These are phyloP conservation scores for Drosophila percnosoma DNA, from an alignment of 2,888 invertebrate genomes.

Conservation along the genomic window DNA sequence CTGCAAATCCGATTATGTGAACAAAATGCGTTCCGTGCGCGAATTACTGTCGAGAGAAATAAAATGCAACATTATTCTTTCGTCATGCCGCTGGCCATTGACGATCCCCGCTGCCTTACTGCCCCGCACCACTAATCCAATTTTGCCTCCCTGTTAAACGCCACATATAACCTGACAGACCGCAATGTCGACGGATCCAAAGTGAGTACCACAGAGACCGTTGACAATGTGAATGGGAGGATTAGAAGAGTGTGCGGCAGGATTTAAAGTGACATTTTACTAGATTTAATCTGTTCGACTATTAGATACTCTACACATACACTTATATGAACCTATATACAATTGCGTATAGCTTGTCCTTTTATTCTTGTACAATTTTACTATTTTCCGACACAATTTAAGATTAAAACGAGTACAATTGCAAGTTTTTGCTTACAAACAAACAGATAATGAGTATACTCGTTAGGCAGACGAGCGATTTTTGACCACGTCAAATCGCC, in stretches of 20 bases:
- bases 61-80: conserved; percentile 79
- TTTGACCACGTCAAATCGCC: neutral
- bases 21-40: conserved; percentile 69
- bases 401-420: neutral
- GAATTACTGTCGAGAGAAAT: conserved; percentile 77
- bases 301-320: neutral
- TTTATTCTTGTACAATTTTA: neutral
- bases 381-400: neutral
- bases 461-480: neutral
- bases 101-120: conserved; percentile 23
- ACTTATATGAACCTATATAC: too few relatives aligned
- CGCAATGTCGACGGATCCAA: conserved; percentile 44
- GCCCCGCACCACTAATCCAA: neutral
- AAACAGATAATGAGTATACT: neutral
- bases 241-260: neutral
- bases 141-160: conserved; percentile 44
- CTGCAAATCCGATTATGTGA: conserved; percentile 76
- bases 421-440: neutral
- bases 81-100: conserved; percentile 60
- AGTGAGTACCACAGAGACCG: conserved; percentile 22
- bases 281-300: neutral
- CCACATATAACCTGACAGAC: conserved; percentile 64
- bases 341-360: neutral
- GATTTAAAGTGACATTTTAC: conserved; percentile 5
- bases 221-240: conserved; percentile 10